phyloP scores from a whole-genome alignment of 2,797 vertebrate species.

The Pagetopsis macropterus region DNA sequence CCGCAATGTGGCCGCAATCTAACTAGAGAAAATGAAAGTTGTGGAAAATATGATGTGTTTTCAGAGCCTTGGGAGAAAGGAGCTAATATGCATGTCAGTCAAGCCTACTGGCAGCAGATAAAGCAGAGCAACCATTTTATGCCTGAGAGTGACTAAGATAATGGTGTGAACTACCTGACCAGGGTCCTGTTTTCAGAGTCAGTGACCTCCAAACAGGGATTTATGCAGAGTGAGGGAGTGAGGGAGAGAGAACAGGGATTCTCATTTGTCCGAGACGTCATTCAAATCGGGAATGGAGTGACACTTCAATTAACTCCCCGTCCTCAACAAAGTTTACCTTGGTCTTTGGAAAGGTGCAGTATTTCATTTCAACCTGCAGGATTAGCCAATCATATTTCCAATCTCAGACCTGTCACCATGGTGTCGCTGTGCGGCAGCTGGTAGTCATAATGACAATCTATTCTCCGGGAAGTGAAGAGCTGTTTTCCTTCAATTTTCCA shows the following conservation, averaged over 20 bases:
- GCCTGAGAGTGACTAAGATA: slow-evolving; percentile 66
- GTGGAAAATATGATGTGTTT: slow-evolving; percentile 78
- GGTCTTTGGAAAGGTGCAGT: slow-evolving; percentile 62
- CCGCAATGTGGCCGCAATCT: slow-evolving; percentile 69
- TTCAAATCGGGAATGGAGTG: slow-evolving; percentile 77
- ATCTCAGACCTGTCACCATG: slow-evolving; percentile 77
- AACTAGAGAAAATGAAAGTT: slow-evolving; percentile 77
- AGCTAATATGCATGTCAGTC: slow-evolving; percentile 80
- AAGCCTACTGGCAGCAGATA: slow-evolving; percentile 69
- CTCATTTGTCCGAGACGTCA: slow-evolving; percentile 77
- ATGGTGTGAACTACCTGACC: slow-evolving; percentile 75
- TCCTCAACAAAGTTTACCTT: slow-evolving; percentile 81
- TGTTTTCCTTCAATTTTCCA: slow-evolving; percentile 43
- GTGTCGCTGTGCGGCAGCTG: slow-evolving; percentile 61
- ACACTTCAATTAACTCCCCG: slow-evolving; percentile 82
- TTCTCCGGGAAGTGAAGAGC: slow-evolving; percentile 55
- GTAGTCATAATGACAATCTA: slow-evolving; percentile 66
- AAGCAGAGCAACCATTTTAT: slow-evolving; percentile 58
- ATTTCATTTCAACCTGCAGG: slow-evolving; percentile 74
- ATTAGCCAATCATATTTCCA: slow-evolving; percentile 82
- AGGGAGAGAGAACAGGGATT: slow-evolving; percentile 52
- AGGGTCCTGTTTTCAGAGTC: slow-evolving; percentile 68
- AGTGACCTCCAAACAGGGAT: slow-evolving; percentile 77
- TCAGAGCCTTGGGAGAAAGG: slow-evolving; percentile 76
- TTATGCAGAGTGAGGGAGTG: slow-evolving; percentile 73